Base-by-base conservation (phyloP, 2,113 vertebrate genomes). In the Cranoglanis bouderius region DNA sequence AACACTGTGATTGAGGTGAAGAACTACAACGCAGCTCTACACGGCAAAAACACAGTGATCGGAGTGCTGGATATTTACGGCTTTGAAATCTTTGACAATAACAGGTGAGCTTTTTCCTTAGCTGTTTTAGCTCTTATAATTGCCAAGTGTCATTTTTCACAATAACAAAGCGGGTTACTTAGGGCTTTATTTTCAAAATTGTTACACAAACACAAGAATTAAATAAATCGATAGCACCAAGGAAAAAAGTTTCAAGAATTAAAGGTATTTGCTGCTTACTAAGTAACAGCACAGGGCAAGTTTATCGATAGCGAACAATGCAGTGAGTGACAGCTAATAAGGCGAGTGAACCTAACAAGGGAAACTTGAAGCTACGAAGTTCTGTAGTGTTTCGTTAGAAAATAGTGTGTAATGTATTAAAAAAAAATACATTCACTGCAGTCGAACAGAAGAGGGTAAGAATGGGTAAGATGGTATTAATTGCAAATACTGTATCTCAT, bases 41-140 rank as follows among this genome's bases (percentile, higher is more conserved):
- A 98, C 0, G 98, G 98, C 91, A 99, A 98, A 93, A 97, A 98
- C 93, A 99, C 98, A 0, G 98, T 99, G 65, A 99, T 99, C 0
- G 98, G 97, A 0, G 98, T 99, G 86, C 94, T 99, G 89, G 98
- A 99, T 86, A 99, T 99, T 93, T 99, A 99, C 0, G 98, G 98
- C 91, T 99, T 99, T 0, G 98, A 99, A 94, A 97, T 99, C 92
- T 97, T 99, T 14, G 96, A 98, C 85, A 97, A 96, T 93, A 99
- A 99, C 94, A 99, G 98, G 98, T 98, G 49, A 90, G 90, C 65
- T 16, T 61, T 26, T 26, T 72, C n/a, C n/a, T 61, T 51, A 32
- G 43, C 67, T 19, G 26, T 16, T 49, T 51, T 18, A 51, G 19
- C 46, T 51, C 46, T 77, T 0, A 40, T 21, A 18, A 70, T 32